Evolutionary conservation across 2,113 vertebrate species (phyloP), one percentile per base, ranked within the genome.

Genomic region (Hypanus sabinus): DNA sequence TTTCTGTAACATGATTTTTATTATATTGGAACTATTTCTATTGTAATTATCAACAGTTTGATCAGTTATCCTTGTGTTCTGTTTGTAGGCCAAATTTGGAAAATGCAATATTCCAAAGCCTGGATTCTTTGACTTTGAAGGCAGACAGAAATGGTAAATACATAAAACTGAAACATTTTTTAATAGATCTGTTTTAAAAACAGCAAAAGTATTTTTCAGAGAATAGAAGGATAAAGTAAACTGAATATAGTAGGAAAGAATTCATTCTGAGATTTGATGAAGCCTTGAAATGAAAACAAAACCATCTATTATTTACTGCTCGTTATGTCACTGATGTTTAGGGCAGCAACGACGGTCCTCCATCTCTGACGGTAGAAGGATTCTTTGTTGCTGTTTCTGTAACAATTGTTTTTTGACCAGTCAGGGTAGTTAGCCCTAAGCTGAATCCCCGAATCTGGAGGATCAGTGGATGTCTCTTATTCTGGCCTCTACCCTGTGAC

Each of bases 71-170:
- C 94, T 94, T 73, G 60, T 95, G 91, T 94, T 94, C 92, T 80
- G 80, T 95, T 94, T 95, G 94, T 95, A 99, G 99, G 98, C 97
- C 93, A 99, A 98, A 96, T 98, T 97, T 95, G 99, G 99, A 95
- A 97, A 97, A 95, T 99, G 98, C 95, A 98, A 98, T 94, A 98
- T 97, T 94, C 95, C 97, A 94, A 99, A 99, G 95, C 99, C 99
- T 94, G 96, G 98, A 71, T 99, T 99, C 96, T 99, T 99, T 95
- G 99, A 99, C 95, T 99, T 99, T 96, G 98, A 99, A 97, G 98
- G 98, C 94, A 99, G 99, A 94, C 98, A 98, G 95, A 99, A 99
- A 97, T 99, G 98, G 99, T 99, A 98, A 96, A 98, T 81, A 36
- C 10, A 70, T 88, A 68, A 90, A 30, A 60, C 0, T 30, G 22